phyloP scores from a whole-genome alignment of 2,888 invertebrate species.

The Melinopterus prodromus region DNA sequence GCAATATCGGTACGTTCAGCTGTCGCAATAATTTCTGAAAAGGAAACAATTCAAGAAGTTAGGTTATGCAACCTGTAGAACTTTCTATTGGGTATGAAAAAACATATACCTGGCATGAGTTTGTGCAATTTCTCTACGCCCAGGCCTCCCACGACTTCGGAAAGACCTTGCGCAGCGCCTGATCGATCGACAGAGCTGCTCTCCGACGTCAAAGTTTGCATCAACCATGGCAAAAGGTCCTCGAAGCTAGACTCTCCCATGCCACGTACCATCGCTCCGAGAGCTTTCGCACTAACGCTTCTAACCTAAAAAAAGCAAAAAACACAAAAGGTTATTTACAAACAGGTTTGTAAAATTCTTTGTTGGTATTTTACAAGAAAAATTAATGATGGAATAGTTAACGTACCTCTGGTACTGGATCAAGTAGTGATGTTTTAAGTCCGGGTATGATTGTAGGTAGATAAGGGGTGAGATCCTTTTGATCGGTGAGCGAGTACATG shows the following conservation, averaged over 20 bases:
- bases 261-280: constrained; percentile 97
- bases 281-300: constrained; percentile 92
- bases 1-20: constrained; percentile 93
- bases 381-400: too few relatives aligned
- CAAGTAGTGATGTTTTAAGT: constrained; percentile 91
- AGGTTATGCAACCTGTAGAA: background rate
- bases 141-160: constrained; percentile 95
- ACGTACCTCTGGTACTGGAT: constrained; percentile 97
- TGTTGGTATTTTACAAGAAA: too few relatives aligned
- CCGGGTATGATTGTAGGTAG: constrained; percentile 96
- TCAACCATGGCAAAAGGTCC: constrained; percentile 96
- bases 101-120: constrained; percentile 83
- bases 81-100: background rate
- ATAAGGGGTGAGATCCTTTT: constrained; percentile 97
- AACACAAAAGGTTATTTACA: background rate
- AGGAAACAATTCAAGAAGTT: background rate
- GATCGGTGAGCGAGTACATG: constrained; percentile 99
- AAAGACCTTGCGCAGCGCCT: constrained; percentile 90
- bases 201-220: constrained; percentile 97
- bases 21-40: constrained; percentile 86
- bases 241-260: constrained; percentile 97
- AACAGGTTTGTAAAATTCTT: too few relatives aligned
- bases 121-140: constrained; percentile 95
- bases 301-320: constrained; percentile 68
- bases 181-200: constrained; percentile 94